Percentiles rank a stretch among this genome's conserved stretches.
These are phyloP conservation scores for Paramisgurnus dabryanus DNA, from an alignment of 2,113 vertebrate genomes.

Conservation along the genomic window DNA sequence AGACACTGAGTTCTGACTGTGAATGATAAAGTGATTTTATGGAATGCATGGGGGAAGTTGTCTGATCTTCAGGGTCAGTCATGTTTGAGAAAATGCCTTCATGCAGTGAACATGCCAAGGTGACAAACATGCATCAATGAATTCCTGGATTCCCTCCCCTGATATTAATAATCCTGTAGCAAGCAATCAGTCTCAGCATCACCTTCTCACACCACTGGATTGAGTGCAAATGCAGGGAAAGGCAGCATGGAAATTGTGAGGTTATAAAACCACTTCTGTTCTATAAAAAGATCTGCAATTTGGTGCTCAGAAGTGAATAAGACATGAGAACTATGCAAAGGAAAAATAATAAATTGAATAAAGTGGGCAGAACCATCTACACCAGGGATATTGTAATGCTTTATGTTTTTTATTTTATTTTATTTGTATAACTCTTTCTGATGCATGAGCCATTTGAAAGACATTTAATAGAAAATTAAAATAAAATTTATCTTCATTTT, in stretches of 20 bases:
- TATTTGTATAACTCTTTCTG: background rate
- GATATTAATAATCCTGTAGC: slow-evolving; percentile 30
- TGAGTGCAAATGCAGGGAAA: background rate
- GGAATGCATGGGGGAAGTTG: slow-evolving; percentile 3
- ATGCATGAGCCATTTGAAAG: background rate
- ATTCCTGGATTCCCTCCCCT: slow-evolving; percentile 29
- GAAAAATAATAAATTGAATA: slow-evolving; percentile 28
- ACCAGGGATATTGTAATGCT: slow-evolving; percentile 6
- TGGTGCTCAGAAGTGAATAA: slow-evolving; percentile 25
- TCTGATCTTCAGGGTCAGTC: background rate
- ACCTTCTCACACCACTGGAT: slow-evolving; percentile 4
- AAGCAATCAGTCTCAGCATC: slow-evolving; percentile 34
- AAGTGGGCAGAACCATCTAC: slow-evolving; percentile 16
- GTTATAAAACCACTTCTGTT: slow-evolving; percentile 15
- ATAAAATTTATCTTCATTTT: no score
- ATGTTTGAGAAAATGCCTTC: slow-evolving; percentile 8
- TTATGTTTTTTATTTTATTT: background rate
- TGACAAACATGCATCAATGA: slow-evolving; percentile 45
- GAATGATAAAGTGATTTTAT: slow-evolving; percentile 13
- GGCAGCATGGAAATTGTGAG: background rate
- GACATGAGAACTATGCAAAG: slow-evolving; percentile 21
- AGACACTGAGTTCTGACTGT: background rate
- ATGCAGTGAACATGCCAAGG: slow-evolving; percentile 38
- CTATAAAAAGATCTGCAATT: background rate
- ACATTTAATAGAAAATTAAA: background rate